Percentiles rank a stretch among this genome's conserved stretches.
Evolutionary conservation across 2,888 invertebrate genomes (phyloP).

Genomic region (Sicus ferrugineus): DNA sequence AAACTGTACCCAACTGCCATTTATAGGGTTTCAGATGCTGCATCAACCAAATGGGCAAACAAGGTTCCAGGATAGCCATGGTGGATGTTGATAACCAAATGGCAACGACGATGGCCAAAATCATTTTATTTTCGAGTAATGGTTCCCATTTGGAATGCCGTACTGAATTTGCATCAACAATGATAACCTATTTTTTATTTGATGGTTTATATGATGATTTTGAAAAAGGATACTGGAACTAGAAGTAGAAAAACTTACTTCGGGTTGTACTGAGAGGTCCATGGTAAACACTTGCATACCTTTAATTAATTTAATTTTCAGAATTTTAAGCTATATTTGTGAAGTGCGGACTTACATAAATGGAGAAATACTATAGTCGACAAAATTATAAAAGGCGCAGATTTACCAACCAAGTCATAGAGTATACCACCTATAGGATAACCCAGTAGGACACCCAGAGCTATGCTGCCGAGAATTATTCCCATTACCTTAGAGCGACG

Average conservation of each 20-base stretch:
- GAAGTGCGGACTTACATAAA: conserved; percentile 60
- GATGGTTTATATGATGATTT: not conserved
- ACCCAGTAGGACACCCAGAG: conserved; percentile 80
- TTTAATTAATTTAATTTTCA: conserved; percentile 25
- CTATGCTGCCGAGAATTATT: conserved; percentile 80
- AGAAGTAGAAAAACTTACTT: conserved; percentile 35
- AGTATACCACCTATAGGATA: conserved; percentile 83
- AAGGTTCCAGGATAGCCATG: conserved; percentile 84
- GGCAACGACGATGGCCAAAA: conserved; percentile 71
- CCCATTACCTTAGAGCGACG: conserved; percentile 77
- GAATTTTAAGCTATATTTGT: not conserved
- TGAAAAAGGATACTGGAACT: conserved; percentile 38
- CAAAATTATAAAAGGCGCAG: conserved; percentile 77
- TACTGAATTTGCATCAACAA: conserved; percentile 44
- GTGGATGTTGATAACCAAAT: conserved; percentile 82
- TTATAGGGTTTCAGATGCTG: conserved; percentile 61
- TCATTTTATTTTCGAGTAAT: conserved; percentile 71
- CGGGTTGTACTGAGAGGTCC: conserved; percentile 59
- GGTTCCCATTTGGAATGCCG: conserved; percentile 66
- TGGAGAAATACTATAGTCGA: conserved; percentile 69
- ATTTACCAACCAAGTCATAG: conserved; percentile 79
- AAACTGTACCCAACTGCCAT: conserved; percentile 82
- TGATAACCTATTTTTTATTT: too few relatives aligned
- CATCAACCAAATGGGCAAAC: conserved; percentile 83
- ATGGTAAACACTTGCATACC: conserved; percentile 57